phyloP scores from a whole-genome alignment of 2,113 vertebrate genomes.

The Brienomyrus longianalis region DNA sequence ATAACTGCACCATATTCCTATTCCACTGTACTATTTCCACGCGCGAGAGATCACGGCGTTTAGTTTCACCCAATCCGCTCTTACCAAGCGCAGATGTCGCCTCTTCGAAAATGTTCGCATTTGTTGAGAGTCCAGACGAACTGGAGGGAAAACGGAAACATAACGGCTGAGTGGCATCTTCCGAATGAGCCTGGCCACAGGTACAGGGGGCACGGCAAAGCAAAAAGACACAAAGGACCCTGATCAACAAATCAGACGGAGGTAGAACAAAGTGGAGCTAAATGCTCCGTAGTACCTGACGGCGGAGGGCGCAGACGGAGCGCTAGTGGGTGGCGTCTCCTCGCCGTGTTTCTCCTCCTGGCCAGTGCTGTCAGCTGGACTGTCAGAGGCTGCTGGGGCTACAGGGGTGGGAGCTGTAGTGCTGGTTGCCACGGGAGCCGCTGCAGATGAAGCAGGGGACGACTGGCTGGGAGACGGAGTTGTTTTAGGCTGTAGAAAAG shows the following conservation, averaged over 20 bases:
- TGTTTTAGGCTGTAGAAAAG: slow-evolving; percentile 68
- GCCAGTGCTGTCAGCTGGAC: slow-evolving; percentile 44
- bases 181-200: background rate
- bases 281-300: slow-evolving; percentile 37
- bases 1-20: background rate
- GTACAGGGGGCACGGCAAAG: background rate
- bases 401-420: slow-evolving; percentile 47
- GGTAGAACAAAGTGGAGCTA: background rate
- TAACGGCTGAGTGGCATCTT: background rate
- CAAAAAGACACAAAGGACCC: background rate
- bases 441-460: slow-evolving; percentile 41
- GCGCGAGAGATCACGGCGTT: background rate
- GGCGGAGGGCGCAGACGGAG: slow-evolving; percentile 52
- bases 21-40: background rate
- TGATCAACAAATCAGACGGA: background rate
- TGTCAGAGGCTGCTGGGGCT: slow-evolving; percentile 47
- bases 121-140: slow-evolving; percentile 66
- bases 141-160: slow-evolving; percentile 58
- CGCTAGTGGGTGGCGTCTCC: slow-evolving; percentile 53
- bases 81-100: slow-evolving; percentile 90
- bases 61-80: background rate
- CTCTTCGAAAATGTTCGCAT: slow-evolving; percentile 84
- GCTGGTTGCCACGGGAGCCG: slow-evolving; percentile 39
- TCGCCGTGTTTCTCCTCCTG: slow-evolving; percentile 60
- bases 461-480: slow-evolving; percentile 55